Percentiles rank a stretch among this genome's conserved stretches.
Evolutionary conservation across 2,797 vertebrate species (phyloP).

Genomic region (Macrochelys suwanniensis): DNA sequence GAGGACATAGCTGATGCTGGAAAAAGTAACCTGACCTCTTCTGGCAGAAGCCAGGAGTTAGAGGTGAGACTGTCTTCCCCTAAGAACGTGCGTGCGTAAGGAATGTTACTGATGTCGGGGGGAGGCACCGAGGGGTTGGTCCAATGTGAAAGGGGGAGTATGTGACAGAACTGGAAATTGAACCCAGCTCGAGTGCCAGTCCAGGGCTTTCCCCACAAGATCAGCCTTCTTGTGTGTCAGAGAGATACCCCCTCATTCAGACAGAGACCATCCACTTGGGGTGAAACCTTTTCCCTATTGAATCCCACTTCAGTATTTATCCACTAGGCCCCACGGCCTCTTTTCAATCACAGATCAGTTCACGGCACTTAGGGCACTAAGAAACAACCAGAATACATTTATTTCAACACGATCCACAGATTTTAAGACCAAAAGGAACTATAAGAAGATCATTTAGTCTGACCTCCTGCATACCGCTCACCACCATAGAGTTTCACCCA

Average conservation of each 20-base stretch:
- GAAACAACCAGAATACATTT: not conserved
- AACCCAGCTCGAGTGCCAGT: not conserved
- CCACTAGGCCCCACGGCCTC: no score
- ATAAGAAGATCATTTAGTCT: not conserved
- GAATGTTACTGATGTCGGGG: no score
- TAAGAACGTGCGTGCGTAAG: no score
- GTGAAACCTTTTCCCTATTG: no score
- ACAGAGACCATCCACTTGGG: no score
- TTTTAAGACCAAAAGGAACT: not conserved
- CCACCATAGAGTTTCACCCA: not conserved
- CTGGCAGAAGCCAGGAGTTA: not conserved
- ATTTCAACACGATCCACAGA: not conserved
- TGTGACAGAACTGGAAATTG: not conserved
- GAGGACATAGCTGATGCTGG: not conserved
- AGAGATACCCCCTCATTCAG: no score
- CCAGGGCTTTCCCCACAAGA: not conserved
- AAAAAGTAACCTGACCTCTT: not conserved
- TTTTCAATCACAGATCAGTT: not conserved
- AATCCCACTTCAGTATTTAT: not conserved
- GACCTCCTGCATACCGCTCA: not conserved
- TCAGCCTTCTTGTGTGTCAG: not conserved
- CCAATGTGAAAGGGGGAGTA: not conserved
- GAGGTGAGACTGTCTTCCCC: no score
- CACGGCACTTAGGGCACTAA: not conserved
- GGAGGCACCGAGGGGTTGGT: not conserved